phyloP scores from a whole-genome alignment of 2,113 vertebrate species.

The Indicator maculatus region DNA sequence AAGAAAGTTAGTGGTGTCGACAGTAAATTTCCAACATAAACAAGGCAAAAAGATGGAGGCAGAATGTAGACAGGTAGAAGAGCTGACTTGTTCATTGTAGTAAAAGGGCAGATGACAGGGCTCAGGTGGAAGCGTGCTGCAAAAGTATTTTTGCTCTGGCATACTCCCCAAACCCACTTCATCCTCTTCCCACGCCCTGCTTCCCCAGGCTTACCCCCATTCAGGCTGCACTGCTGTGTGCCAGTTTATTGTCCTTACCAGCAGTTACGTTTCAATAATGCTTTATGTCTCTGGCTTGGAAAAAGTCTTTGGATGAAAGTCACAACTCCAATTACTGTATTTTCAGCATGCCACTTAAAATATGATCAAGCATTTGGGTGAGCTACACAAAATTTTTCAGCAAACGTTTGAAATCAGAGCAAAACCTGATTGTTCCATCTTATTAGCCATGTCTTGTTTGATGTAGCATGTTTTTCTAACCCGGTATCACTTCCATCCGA shows the following conservation, averaged over 20 bases:
- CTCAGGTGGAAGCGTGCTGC: not conserved
- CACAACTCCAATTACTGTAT: not conserved
- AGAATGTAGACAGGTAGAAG: not conserved
- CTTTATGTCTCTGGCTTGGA: constrained; percentile 13
- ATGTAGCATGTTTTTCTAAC: constrained; percentile 51
- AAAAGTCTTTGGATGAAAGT: constrained; percentile 51
- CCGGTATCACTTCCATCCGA: constrained; percentile 49
- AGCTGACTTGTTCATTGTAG: not conserved
- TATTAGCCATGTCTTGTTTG: constrained; percentile 38
- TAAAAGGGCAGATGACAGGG: not conserved
- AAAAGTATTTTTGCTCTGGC: not conserved
- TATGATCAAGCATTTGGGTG: constrained; percentile 4
- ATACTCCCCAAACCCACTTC: not conserved
- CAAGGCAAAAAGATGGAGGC: not conserved
- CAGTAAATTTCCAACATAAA: not conserved
- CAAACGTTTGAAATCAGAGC: constrained; percentile 52
- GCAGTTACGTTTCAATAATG: not conserved
- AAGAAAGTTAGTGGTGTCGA: not conserved
- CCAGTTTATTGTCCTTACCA: not conserved
- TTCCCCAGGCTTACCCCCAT: not conserved
- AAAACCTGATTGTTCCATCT: constrained; percentile 27
- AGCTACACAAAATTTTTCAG: constrained; percentile 24
- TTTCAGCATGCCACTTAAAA: constrained; percentile 38
- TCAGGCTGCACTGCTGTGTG: not conserved
- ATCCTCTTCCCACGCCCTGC: not conserved